Base-by-base conservation (phyloP, 2,113 vertebrate genomes). In the Apistogramma diplotaenia region DNA sequence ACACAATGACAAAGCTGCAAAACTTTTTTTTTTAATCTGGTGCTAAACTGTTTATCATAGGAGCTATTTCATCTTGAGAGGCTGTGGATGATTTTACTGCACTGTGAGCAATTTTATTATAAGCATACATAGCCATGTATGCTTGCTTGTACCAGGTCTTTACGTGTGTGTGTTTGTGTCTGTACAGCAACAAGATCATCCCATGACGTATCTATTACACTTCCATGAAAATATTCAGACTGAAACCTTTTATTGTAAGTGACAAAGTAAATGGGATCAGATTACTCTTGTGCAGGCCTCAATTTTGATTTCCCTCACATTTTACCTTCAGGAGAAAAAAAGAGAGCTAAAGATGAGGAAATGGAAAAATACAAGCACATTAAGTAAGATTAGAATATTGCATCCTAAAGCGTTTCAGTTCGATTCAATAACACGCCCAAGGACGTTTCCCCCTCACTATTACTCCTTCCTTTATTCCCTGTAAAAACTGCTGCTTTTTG, bases 191-290 rank as follows among this genome's bases (percentile, higher is more conserved):
- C 74, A 81, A 15, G n/a, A 78, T 87, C 74, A 76, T 76, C 81
- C 78, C 76, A 84, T 79, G 81, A 86, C 84, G 78, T 55, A 78
- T 89, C 75, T 82, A 91, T 92, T 90, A 83, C 89, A 67, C 77
- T 84, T 82, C 74, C 77, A 91, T 86, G 82, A 89, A 90, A 79
- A 80, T 76, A 82, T 84, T 77, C 72, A 54, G 85, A 87, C 78
- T 72, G 73, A 81, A 85, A 81, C 76, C 70, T 91, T 86, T 90
- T 77, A 82, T 86, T 86, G 61, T 82, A 84, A 90, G 94, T 88
- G 79, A 78, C 88, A 83, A 87, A 87, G 86, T 87, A 93, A 90
- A 94, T 87, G 74, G 82, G 87, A 93, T 89, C 82, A 67, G 76
- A 90, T 89, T 92, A 87, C 86, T 85, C 67, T 74, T 72, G 78